Percentiles rank a stretch among this genome's conserved stretches.
Evolutionary conservation across 23 tunicate genomes (phyloP).

Genomic region (Aplidium turbinatum): DNA sequence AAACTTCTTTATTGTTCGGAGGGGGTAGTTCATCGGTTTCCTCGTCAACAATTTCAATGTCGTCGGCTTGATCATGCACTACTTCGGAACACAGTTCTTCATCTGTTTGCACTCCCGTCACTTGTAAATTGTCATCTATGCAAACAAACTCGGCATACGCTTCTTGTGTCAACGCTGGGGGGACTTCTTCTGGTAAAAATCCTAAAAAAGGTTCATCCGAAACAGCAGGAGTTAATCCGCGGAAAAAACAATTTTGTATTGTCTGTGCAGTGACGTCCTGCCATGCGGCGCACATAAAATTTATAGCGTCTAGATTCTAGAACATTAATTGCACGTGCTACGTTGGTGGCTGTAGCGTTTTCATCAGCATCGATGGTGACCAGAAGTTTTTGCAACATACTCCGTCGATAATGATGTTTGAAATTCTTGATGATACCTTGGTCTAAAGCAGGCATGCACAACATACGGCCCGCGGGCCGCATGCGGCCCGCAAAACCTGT

Average conservation of each 20-base stretch:
- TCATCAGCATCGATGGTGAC: slow-evolving; percentile 12
- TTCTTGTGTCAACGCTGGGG: slow-evolving; percentile 15
- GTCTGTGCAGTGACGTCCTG: slow-evolving; percentile 10
- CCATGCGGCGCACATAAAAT: slow-evolving; percentile 33
- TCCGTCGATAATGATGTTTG: slow-evolving; percentile 35
- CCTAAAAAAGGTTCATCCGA: slow-evolving; percentile 35
- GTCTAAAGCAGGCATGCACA: no score
- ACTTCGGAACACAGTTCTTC: not conserved
- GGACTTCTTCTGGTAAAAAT: slow-evolving; percentile 22
- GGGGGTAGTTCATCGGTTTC: not conserved
- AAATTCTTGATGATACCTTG: slow-evolving; percentile 41
- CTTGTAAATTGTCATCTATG: slow-evolving; percentile 14
- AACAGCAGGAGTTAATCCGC: slow-evolving; percentile 22
- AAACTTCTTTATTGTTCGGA: slow-evolving; percentile 26
- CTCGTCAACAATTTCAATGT: not conserved
- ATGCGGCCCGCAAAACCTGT: no score
- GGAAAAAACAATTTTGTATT: slow-evolving; percentile 26
- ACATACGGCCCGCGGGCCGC: no score
- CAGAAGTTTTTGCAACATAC: slow-evolving; percentile 29
- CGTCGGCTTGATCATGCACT: not conserved
- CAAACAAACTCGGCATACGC: not conserved
- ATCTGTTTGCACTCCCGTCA: slow-evolving; percentile 7
- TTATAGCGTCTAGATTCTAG: slow-evolving; percentile 23
- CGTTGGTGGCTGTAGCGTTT: slow-evolving; percentile 8
- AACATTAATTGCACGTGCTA: slow-evolving; percentile 20